Percentiles rank a stretch among this genome's conserved stretches.
phyloP scores from a whole-genome alignment of 2,113 vertebrate genomes.

The Cyprinodon variegatus region DNA sequence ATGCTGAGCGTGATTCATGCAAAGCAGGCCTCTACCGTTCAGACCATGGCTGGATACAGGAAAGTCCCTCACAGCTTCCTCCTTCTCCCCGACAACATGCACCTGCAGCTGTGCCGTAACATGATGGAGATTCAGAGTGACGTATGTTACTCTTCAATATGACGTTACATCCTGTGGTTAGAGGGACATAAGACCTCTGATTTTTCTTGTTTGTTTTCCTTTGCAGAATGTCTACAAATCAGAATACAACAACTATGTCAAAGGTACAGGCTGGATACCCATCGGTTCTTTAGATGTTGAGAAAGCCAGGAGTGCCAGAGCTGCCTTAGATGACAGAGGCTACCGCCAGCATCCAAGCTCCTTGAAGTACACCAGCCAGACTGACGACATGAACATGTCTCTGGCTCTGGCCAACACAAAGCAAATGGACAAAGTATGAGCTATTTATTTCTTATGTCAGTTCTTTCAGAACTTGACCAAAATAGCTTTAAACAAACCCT shows the following conservation, averaged over 20 bases:
- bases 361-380: slow-evolving; percentile 89
- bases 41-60: slow-evolving; percentile 86
- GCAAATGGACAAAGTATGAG: slow-evolving; percentile 79
- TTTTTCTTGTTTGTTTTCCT: slow-evolving; percentile 9
- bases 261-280: slow-evolving; percentile 87
- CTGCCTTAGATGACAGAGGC: slow-evolving; percentile 82
- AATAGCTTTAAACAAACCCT: not conserved
- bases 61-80: slow-evolving; percentile 84
- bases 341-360: slow-evolving; percentile 83
- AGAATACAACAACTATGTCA: slow-evolving; percentile 85
- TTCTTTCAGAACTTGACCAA: not conserved
- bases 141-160: slow-evolving; percentile 73
- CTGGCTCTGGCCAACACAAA: slow-evolving; percentile 89
- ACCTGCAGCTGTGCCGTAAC: slow-evolving; percentile 80
- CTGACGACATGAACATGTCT: slow-evolving; percentile 88
- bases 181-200: too few species aligned
- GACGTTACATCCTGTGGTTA: not conserved
- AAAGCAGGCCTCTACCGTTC: slow-evolving; percentile 84
- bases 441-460: not conserved
- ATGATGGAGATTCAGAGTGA: slow-evolving; percentile 94
- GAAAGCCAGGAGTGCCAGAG: slow-evolving; percentile 82
- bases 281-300: slow-evolving; percentile 88
- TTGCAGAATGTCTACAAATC: slow-evolving; percentile 87
- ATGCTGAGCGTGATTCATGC: slow-evolving; percentile 89
- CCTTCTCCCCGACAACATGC: slow-evolving; percentile 88